Percentiles rank a stretch among this genome's conserved stretches.
These are phyloP conservation scores for Bradynema listronoti DNA, from an alignment of 1,140 invertebrate genomes.

Conservation along the genomic window DNA sequence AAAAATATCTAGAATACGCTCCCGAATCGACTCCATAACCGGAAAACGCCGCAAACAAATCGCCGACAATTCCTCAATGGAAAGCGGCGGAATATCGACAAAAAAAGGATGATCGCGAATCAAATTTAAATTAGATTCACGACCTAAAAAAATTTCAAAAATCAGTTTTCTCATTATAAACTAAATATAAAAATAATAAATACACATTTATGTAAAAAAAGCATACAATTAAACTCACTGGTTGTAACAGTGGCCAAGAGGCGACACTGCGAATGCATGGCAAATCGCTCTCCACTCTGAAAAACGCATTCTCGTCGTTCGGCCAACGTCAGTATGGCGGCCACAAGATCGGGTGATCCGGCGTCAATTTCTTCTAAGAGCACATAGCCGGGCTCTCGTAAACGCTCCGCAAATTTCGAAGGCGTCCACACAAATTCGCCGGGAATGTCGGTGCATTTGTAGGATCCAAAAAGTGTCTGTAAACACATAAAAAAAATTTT, in stretches of 20 bases:
- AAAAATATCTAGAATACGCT: constrained; percentile 27
- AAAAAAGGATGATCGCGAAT: constrained; percentile 29
- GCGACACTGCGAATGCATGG: constrained; percentile 17
- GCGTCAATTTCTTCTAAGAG: constrained; percentile 90
- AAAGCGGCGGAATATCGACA: constrained; percentile 4
- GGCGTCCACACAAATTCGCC: constrained; percentile 94
- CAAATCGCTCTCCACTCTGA: constrained; percentile 18
- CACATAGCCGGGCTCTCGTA: constrained; percentile 80
- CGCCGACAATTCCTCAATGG: neutral
- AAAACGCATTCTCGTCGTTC: constrained; percentile 63
- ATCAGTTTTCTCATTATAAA: constrained; percentile 5
- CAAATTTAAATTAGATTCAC: constrained; percentile 17
- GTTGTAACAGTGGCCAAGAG: constrained; percentile 27
- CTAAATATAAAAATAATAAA: neutral
- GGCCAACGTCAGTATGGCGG: constrained; percentile 74
- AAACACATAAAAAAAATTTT: constrained; percentile 30
- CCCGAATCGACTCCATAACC: constrained; percentile 10
- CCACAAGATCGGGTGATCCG: constrained; percentile 82
- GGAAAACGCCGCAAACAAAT: constrained; percentile 22
- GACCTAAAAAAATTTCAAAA: neutral
- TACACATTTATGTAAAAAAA: too few species aligned
- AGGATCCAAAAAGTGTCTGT: constrained; percentile 79
- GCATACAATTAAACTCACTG: constrained; percentile 10
- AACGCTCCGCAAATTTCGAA: constrained; percentile 79
- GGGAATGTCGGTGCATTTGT: constrained; percentile 87